A percentile compares a stretch with the other conserved stretches of the same genome.
Conservation (phyloP, 2,888 invertebrate species). For the Mythimna albipuncta region DNA sequence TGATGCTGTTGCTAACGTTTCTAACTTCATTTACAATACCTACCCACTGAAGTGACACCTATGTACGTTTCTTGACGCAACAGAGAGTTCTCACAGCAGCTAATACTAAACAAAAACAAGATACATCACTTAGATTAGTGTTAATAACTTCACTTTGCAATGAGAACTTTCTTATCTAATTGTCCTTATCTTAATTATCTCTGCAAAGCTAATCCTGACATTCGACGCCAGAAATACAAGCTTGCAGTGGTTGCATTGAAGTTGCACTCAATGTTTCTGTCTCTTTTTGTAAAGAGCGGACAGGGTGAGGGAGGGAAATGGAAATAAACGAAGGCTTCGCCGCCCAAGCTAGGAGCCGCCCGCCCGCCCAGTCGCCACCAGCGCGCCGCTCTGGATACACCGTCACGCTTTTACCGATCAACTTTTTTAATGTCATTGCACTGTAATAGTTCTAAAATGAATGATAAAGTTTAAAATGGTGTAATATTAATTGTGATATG, state of each 20-base stretch:
- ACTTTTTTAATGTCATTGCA: constrained; percentile 56
- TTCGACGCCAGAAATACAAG: constrained; percentile 59
- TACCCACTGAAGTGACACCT: constrained; percentile 15
- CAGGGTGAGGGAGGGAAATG: constrained; percentile 76
- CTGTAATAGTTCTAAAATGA: constrained; percentile 34
- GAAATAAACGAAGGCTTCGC: constrained; percentile 80
- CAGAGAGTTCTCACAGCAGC: background rate
- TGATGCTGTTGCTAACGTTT: background rate
- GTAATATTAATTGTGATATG: constrained; percentile 25
- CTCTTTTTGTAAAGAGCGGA: constrained; percentile 69
- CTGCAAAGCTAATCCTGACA: constrained; percentile 62
- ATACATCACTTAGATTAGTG: background rate
- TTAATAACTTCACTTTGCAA: background rate
- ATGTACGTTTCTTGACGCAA: background rate
- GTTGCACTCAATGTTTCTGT: constrained; percentile 77
- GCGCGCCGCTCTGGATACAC: constrained; percentile 80
- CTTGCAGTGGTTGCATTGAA: constrained; percentile 77
- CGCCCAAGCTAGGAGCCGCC: constrained; percentile 80
- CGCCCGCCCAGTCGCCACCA: constrained; percentile 88
- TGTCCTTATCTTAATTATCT: constrained; percentile 63
- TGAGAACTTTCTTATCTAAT: constrained; percentile 35
- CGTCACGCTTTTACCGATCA: constrained; percentile 55
- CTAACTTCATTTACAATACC: constrained; percentile 2
- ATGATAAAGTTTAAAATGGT: constrained; percentile 36
- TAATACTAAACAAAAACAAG: constrained; percentile 1